Conservation (phyloP, 2,888 invertebrate species). For the Polymixis lichenea region DNA sequence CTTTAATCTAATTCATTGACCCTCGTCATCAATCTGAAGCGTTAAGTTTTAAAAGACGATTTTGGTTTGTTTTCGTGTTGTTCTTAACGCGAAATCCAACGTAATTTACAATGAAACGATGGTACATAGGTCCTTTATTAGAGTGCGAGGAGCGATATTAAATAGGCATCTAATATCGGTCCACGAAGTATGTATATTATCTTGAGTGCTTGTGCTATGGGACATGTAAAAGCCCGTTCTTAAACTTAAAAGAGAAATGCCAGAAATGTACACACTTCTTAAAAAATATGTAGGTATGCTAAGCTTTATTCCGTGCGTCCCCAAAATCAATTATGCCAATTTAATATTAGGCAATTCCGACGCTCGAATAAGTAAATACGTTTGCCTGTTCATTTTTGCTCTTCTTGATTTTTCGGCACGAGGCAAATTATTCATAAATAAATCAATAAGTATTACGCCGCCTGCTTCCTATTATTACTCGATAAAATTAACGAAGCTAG, state of each 20-base stretch:
- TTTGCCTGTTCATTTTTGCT: not conserved
- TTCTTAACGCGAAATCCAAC: not conserved
- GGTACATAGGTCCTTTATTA: slow-evolving; percentile 17
- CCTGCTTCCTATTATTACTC: not conserved
- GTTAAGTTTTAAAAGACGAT: not conserved
- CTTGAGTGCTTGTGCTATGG: no score
- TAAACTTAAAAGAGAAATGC: not conserved
- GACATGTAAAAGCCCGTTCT: not conserved
- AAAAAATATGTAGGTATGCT: no score
- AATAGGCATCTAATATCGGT: no score
- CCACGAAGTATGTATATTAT: no score
- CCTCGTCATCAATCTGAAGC: not conserved
- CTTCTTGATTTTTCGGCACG: not conserved
- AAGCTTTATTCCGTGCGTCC: not conserved
- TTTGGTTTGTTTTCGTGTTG: not conserved
- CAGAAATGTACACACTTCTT: no score
- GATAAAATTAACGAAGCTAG: slow-evolving; percentile 4
- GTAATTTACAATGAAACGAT: slow-evolving; percentile 27
- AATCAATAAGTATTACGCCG: not conserved
- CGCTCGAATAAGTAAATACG: not conserved
- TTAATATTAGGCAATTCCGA: not conserved
- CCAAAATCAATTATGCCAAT: not conserved
- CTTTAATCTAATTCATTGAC: slow-evolving; percentile 19
- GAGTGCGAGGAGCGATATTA: slow-evolving; percentile 15
- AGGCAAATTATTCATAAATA: not conserved